Percentiles rank a stretch among this genome's conserved stretches.
phyloP scores from a whole-genome alignment of 2,888 invertebrate genomes.

The Cosmia trapezina region DNA sequence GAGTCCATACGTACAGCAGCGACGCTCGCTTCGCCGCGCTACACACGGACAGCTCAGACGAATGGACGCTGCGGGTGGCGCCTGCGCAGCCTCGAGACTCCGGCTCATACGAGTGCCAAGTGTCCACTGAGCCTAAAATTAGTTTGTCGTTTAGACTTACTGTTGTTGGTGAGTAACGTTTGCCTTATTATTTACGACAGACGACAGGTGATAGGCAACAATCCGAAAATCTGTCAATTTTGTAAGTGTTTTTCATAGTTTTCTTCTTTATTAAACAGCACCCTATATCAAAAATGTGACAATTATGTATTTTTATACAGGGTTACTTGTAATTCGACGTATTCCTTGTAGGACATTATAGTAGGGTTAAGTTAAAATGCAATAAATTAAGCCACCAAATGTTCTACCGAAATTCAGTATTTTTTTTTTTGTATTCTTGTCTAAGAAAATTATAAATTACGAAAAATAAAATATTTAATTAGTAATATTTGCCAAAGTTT shows the following conservation, averaged over 20 bases:
- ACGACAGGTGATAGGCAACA: too few relatives aligned
- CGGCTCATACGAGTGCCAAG: slow-evolving; percentile 97
- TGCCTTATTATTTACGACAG: background rate
- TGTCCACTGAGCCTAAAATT: slow-evolving; percentile 97
- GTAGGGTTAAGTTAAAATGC: too few relatives aligned
- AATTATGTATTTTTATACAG: background rate
- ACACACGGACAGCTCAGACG: slow-evolving; percentile 92
- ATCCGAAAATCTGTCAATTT: background rate
- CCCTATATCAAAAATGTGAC: too few relatives aligned
- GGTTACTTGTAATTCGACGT: too few relatives aligned
- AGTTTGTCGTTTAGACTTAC: slow-evolving; percentile 93
- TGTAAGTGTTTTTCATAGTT: background rate
- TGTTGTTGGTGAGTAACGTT: slow-evolving; percentile 91
- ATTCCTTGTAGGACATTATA: too few relatives aligned
- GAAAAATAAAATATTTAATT: too few relatives aligned
- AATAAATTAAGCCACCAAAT: too few relatives aligned
- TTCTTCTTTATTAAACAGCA: background rate
- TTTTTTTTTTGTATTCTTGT: too few relatives aligned
- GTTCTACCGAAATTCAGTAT: too few relatives aligned
- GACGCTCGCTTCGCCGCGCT: slow-evolving; percentile 92
- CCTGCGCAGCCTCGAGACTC: slow-evolving; percentile 94
- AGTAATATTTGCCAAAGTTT: too few relatives aligned
- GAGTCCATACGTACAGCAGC: slow-evolving; percentile 92
- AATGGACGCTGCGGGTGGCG: slow-evolving; percentile 91
- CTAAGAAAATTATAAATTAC: too few relatives aligned